A percentile compares a stretch with the other conserved stretches of the same genome.
phyloP scores from a whole-genome alignment of 2,113 vertebrate genomes.

The Hippocampus comes region DNA sequence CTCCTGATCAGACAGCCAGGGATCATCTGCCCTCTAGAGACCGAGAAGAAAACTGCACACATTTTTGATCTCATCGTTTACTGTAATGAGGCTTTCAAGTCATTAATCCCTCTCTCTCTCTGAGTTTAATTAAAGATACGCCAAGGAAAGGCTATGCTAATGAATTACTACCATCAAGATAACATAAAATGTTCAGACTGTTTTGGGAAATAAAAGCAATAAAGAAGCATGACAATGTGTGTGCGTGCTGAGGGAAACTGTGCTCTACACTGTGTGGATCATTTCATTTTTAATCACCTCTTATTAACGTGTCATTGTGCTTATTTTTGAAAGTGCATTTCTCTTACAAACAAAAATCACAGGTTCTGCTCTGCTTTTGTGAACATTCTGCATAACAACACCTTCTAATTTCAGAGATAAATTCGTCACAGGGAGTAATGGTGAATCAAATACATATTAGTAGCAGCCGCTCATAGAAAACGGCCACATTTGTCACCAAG shows the following conservation, averaged over 20 bases:
- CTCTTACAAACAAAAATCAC: not conserved
- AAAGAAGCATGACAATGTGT: not conserved
- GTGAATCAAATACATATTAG: not conserved
- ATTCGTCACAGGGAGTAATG: not conserved
- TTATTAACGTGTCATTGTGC: not conserved
- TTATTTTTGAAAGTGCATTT: not conserved
- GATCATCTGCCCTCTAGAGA: slow-evolving; percentile 63
- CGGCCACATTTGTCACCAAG: not conserved
- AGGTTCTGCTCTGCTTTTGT: not conserved
- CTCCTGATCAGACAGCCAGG: slow-evolving; percentile 46
- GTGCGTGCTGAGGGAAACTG: slow-evolving; percentile 3
- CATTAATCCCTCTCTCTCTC: slow-evolving; percentile 44
- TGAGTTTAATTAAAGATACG: slow-evolving; percentile 45
- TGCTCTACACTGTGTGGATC: not conserved
- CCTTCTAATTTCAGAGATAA: not conserved
- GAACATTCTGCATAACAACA: not conserved
- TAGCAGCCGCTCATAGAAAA: not conserved
- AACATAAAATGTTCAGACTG: slow-evolving; percentile 13
- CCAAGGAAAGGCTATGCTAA: slow-evolving; percentile 29
- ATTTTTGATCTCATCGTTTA: slow-evolving; percentile 48
- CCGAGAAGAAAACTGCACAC: slow-evolving; percentile 43
- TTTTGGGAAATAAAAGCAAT: slow-evolving; percentile 10
- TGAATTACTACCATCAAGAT: slow-evolving; percentile 47
- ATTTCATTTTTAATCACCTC: not conserved
- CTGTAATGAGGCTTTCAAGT: slow-evolving; percentile 58